Conservation (phyloP, 2,888 invertebrate species). For the Coremacera marginata region DNA sequence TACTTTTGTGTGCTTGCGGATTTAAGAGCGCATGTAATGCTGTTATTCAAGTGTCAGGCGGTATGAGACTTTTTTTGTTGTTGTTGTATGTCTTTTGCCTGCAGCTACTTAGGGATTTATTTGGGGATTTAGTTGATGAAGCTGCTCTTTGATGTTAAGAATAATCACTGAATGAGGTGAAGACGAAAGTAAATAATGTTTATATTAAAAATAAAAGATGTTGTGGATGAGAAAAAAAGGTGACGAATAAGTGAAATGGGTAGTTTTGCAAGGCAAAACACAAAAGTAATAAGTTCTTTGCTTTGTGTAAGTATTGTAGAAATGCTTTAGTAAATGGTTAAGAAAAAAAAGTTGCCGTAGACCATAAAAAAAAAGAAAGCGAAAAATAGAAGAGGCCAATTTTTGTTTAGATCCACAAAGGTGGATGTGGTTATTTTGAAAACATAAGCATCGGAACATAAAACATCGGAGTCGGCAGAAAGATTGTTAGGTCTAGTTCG, state of each 20-base stretch:
- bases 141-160: constrained; percentile 34
- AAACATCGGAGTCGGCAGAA: too few species aligned
- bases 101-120: constrained; percentile 25
- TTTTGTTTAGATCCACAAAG: too few species aligned
- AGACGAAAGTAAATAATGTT: not conserved
- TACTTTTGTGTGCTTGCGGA: constrained; percentile 7
- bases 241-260: not conserved
- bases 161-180: not conserved
- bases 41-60: constrained; percentile 1
- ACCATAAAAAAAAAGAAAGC: too few species aligned
- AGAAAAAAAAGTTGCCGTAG: too few species aligned
- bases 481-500: too few species aligned
- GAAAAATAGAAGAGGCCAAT: too few species aligned
- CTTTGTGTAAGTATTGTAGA: too few species aligned
- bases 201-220: not conserved
- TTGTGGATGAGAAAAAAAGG: not conserved
- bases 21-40: constrained; percentile 29
- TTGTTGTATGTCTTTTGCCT: constrained; percentile 19
- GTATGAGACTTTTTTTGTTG: not conserved
- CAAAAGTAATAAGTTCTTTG: too few species aligned
- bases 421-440: too few species aligned
- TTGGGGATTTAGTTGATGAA: constrained; percentile 35
- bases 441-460: too few species aligned
- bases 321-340: too few species aligned
- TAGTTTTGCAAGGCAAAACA: not conserved